A percentile compares a stretch with the other conserved stretches of the same genome.
These are phyloP conservation scores for Lepidocolaptes lacrymiger DNA, from an alignment of 2,797 vertebrate genomes.

Conservation along the genomic window DNA sequence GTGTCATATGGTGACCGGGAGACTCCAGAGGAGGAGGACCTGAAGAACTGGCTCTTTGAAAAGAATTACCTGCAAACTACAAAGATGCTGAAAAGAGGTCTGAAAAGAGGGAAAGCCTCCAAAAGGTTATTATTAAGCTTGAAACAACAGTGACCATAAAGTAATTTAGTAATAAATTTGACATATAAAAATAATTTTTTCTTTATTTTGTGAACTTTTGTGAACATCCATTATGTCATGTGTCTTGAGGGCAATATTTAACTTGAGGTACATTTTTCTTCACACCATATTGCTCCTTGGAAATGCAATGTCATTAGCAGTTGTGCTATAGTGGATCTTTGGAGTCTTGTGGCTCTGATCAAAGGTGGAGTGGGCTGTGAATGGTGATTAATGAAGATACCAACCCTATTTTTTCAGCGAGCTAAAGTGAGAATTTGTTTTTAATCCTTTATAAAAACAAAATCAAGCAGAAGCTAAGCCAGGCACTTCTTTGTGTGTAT, in stretches of 20 bases:
- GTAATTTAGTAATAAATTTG: background rate
- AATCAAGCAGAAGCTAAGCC: background rate
- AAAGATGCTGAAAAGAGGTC: background rate
- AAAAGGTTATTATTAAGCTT: background rate
- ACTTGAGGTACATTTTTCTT: background rate
- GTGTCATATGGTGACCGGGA: background rate
- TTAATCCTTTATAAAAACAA: conserved; percentile 4
- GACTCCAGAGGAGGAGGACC: background rate
- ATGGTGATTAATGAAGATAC: background rate
- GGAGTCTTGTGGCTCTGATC: background rate
- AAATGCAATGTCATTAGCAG: background rate
- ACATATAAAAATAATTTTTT: background rate
- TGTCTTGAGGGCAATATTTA: background rate
- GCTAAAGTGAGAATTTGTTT: conserved; percentile 26
- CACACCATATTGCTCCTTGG: background rate
- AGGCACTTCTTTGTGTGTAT: background rate
- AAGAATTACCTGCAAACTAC: background rate
- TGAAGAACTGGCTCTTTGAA: background rate
- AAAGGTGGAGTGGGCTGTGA: background rate
- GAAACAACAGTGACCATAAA: background rate
- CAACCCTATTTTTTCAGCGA: background rate
- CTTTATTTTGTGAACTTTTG: background rate
- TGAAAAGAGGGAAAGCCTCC: background rate
- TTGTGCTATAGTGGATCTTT: background rate
- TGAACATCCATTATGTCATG: background rate